These are phyloP conservation scores for Siphamia tubifer DNA, from an alignment of 2,113 vertebrate species.

Conservation along the genomic window DNA sequence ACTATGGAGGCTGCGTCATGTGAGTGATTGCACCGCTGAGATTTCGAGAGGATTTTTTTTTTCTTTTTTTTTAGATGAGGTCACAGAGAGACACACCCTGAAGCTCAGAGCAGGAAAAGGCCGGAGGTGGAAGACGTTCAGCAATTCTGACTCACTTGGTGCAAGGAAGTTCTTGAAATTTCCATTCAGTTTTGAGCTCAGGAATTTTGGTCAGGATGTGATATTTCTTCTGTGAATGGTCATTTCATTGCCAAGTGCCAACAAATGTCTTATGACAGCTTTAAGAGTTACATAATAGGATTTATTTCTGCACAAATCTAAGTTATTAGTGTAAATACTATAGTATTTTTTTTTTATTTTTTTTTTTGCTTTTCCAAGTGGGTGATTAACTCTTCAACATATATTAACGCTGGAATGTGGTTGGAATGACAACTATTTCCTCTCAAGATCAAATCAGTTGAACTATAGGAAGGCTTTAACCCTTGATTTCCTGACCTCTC, in stretches of 20 bases:
- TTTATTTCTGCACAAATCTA: neutral
- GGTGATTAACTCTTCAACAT: neutral
- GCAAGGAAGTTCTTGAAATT: constrained; percentile 50
- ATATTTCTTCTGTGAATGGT: neutral
- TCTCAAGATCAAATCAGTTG: constrained; percentile 26
- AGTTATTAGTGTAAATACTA: neutral
- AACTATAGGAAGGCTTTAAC: constrained; percentile 8
- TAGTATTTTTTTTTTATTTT: neutral
- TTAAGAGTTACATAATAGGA: neutral
- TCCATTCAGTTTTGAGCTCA: constrained; percentile 35
- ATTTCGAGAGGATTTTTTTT: constrained; percentile 32
- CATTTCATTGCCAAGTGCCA: neutral
- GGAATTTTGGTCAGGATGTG: constrained; percentile 14
- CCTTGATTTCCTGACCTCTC: constrained; percentile 11
- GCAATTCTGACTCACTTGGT: constrained; percentile 33
- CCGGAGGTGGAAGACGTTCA: constrained; percentile 38
- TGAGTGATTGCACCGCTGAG: constrained; percentile 17
- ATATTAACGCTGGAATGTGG: constrained; percentile 36
- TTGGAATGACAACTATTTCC: constrained; percentile 56
- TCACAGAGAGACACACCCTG: constrained; percentile 66
- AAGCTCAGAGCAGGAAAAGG: constrained; percentile 32
- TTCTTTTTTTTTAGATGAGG: no score
- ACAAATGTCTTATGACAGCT: neutral
- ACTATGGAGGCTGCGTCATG: constrained; percentile 1
- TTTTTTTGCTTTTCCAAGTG: neutral